These are phyloP conservation scores for Daubentonia madagascariensis DNA, from an alignment of 2,113 vertebrate genomes.

Conservation along the genomic window DNA sequence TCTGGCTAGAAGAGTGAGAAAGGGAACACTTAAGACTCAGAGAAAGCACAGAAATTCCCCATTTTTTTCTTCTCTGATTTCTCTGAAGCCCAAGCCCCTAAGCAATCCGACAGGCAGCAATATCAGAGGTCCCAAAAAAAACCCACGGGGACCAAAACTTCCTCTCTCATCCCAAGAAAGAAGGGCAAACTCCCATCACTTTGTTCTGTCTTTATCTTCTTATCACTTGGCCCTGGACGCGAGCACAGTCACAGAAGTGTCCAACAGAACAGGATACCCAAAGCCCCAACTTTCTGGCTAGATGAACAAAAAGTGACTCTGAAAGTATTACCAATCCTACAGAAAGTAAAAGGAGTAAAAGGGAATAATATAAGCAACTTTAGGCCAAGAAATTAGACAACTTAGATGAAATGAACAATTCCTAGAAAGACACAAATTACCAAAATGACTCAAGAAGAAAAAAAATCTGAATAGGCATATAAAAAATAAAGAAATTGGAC, in stretches of 20 bases:
- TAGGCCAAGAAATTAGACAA: neutral
- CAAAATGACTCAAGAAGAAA: neutral
- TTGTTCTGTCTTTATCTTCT: neutral
- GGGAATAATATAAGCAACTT: neutral
- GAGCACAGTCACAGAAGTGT: neutral
- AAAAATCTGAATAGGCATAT: neutral
- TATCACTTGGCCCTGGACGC: too few species aligned
- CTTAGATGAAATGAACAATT: neutral
- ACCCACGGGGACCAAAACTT: neutral
- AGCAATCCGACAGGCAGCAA: neutral
- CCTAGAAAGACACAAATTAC: slow-evolving; percentile 12
- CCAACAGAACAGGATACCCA: neutral
- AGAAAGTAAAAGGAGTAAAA: neutral
- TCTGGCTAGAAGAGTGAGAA: neutral
- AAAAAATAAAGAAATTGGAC: neutral
- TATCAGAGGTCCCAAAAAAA: neutral
- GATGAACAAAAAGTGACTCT: neutral
- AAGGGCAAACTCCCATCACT: neutral
- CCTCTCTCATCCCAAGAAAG: neutral
- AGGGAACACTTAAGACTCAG: neutral
- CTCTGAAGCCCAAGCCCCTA: neutral
- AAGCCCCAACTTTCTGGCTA: neutral
- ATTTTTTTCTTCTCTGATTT: neutral
- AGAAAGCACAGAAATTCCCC: neutral
- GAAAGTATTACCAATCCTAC: neutral